These are phyloP conservation scores for Brachyrhaphis roseni DNA, from an alignment of 2,797 vertebrate species.

Conservation along the genomic window DNA sequence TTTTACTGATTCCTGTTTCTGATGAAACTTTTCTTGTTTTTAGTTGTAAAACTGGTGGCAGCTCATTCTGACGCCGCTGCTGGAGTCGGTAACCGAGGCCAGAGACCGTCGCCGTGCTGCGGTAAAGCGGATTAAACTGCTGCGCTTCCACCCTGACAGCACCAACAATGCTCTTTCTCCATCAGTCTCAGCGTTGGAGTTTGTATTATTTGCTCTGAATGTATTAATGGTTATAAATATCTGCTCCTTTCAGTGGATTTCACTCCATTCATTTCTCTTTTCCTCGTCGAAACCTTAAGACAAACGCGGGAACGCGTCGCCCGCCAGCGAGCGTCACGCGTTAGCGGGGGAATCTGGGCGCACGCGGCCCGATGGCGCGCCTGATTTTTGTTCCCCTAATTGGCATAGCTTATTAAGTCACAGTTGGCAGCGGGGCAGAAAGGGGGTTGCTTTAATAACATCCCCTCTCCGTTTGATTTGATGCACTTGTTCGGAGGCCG, in stretches of 20 bases:
- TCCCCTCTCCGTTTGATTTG: slow-evolving; percentile 76
- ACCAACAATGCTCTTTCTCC: not conserved
- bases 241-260: not conserved
- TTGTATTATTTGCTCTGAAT: slow-evolving; percentile 6
- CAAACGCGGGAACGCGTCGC: slow-evolving; percentile 30
- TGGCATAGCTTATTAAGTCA: slow-evolving; percentile 82
- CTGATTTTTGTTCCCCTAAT: slow-evolving; percentile 80
- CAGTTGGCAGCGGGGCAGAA: slow-evolving; percentile 65
- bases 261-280: slow-evolving; percentile 27
- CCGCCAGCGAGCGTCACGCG: slow-evolving; percentile 63
- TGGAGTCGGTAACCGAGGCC: not conserved
- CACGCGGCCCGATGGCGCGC: slow-evolving; percentile 73
- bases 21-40: too few relatives aligned
- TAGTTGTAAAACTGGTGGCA: too few relatives aligned
- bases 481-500: slow-evolving; percentile 76
- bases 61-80: not conserved
- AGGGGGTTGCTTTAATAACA: slow-evolving; percentile 78
- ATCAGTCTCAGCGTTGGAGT: not conserved
- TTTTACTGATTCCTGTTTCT: too few relatives aligned
- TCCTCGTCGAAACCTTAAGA: slow-evolving; percentile 33
- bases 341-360: slow-evolving; percentile 71
- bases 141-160: not conserved
- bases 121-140: not conserved
- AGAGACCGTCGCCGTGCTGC: not conserved
- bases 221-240: slow-evolving; percentile 11